phyloP scores from a whole-genome alignment of 2,113 vertebrate genomes.

The pig (Sus scrofa) region DNA sequence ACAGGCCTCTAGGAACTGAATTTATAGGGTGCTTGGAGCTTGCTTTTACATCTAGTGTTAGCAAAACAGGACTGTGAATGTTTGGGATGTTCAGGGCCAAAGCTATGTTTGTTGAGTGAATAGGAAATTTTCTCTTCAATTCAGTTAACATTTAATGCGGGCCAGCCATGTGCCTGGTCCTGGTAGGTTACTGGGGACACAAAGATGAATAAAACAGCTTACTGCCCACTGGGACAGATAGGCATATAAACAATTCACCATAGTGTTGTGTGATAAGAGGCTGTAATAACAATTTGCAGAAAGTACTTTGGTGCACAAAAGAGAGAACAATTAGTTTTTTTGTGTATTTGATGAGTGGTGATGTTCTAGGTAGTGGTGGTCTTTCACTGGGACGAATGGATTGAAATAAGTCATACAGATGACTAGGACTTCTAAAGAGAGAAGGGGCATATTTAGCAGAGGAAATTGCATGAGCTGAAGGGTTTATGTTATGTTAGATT shows the following conservation, averaged over 20 bases:
- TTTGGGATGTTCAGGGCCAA: background rate
- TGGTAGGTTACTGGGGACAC: constrained; percentile 70
- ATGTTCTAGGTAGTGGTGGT: background rate
- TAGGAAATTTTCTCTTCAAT: constrained; percentile 61
- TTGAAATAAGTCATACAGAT: background rate
- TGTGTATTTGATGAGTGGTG: background rate
- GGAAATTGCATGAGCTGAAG: background rate
- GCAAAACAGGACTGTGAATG: background rate
- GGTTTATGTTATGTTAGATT: constrained; percentile 41
- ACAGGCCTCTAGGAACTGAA: background rate
- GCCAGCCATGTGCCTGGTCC: constrained; percentile 67
- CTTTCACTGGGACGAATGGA: background rate
- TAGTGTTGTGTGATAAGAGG: constrained; percentile 49
- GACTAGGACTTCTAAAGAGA: background rate
- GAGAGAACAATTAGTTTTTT: background rate
- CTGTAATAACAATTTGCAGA: constrained; percentile 41
- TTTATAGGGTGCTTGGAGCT: constrained; percentile 3
- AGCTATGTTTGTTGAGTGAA: constrained; percentile 31
- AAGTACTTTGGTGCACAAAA: background rate
- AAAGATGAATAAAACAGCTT: constrained; percentile 71
- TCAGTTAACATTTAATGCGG: constrained; percentile 54
- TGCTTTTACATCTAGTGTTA: background rate
- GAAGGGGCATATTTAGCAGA: background rate
- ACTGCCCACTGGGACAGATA: constrained; percentile 15
- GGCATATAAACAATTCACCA: constrained; percentile 37